Evolutionary conservation across 1,140 invertebrate genomes (phyloP).

Genomic region (Calliopsis andreniformis): DNA sequence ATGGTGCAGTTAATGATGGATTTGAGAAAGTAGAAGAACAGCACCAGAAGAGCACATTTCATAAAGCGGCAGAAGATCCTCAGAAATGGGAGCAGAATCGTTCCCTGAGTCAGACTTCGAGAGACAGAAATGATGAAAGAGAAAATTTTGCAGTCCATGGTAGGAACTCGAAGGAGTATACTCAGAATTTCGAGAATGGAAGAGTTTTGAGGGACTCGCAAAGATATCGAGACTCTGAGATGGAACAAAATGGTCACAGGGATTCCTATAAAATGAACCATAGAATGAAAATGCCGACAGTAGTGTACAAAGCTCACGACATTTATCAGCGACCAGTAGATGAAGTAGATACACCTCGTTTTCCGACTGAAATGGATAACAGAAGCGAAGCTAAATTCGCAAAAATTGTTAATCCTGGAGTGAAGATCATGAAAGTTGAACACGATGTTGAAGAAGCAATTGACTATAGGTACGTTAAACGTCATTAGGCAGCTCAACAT

Average conservation of each 20-base stretch:
- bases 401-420: conserved; percentile 76
- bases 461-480: conserved; percentile 74
- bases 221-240: conserved; percentile 58
- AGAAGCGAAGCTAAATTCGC: conserved; percentile 68
- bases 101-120: conserved; percentile 5
- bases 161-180: conserved; percentile 70
- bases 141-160: conserved; percentile 60
- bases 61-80: background rate
- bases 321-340: conserved; percentile 76
- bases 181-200: conserved; percentile 70
- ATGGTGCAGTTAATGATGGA: conserved; percentile 56
- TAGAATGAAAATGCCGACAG: conserved; percentile 50
- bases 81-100: conserved; percentile 10
- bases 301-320: conserved; percentile 66
- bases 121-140: conserved; percentile 48
- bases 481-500: no score
- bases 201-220: conserved; percentile 55
- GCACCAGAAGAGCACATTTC: conserved; percentile 3
- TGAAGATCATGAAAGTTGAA: conserved; percentile 79
- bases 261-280: conserved; percentile 38
- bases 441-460: conserved; percentile 73
- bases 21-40: conserved; percentile 60
- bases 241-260: conserved; percentile 5
- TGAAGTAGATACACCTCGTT: conserved; percentile 77
- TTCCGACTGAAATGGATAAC: conserved; percentile 66